Evolutionary conservation across 2,797 vertebrate species (phyloP).

Genomic region (Schizopygopsis pylzovi): DNA sequence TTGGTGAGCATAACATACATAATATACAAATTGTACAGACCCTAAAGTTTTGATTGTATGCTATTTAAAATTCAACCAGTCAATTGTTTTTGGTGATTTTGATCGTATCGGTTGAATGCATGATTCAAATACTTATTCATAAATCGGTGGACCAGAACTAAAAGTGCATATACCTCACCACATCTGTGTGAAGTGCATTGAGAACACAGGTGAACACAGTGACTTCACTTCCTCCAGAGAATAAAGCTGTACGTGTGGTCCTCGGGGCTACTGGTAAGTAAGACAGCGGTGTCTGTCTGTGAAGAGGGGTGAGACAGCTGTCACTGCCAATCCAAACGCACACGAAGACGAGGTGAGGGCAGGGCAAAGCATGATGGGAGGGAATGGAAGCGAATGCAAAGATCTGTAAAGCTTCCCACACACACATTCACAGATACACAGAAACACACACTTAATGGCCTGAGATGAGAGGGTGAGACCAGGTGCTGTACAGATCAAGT

Average conservation of each 20-base stretch:
- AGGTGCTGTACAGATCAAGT: slow-evolving; percentile 30
- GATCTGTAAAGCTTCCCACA: slow-evolving; percentile 32
- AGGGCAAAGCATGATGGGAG: slow-evolving; percentile 56
- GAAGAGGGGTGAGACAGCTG: slow-evolving; percentile 62
- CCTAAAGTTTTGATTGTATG: not conserved
- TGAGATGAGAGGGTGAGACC: slow-evolving; percentile 22
- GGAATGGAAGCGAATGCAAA: slow-evolving; percentile 41
- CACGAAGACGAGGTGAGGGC: slow-evolving; percentile 52
- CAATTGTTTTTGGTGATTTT: not conserved
- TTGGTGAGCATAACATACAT: not conserved
- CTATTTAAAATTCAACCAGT: not conserved
- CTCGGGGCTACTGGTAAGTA: slow-evolving; percentile 54
- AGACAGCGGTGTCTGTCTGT: slow-evolving; percentile 56
- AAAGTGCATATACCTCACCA: not conserved
- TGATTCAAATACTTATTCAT: not conserved
- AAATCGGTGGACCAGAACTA: not conserved
- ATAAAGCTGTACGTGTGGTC: slow-evolving; percentile 57
- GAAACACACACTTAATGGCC: slow-evolving; percentile 41
- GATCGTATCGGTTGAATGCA: not conserved
- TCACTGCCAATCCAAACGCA: slow-evolving; percentile 59
- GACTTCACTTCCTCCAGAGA: slow-evolving; percentile 10
- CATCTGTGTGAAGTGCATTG: slow-evolving; percentile 6
- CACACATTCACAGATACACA: slow-evolving; percentile 27
- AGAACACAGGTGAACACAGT: slow-evolving; percentile 11
- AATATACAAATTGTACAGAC: not conserved